Evolutionary conservation across 35 echinoderm and acorn worm genomes (phyloP).

Genomic region (Heliocidaris tuberculata): DNA sequence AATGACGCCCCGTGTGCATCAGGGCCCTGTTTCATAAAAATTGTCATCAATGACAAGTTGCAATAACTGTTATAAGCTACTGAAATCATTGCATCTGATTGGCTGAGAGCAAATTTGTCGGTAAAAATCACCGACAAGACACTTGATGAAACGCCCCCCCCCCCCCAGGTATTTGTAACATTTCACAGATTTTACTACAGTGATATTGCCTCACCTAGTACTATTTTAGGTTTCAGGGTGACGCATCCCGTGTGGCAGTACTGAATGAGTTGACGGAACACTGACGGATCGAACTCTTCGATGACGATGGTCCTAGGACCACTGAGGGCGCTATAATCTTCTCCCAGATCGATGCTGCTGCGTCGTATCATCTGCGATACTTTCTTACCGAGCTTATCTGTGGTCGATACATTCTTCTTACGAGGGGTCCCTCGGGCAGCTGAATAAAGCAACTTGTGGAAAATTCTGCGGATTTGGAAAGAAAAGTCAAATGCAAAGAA

Average conservation of each 20-base stretch:
- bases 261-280: slow-evolving; percentile 90
- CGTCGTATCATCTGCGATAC: slow-evolving; percentile 65
- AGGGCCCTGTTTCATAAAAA: no score
- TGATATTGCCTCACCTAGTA: slow-evolving; percentile 72
- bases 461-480: slow-evolving; percentile 66
- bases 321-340: slow-evolving; percentile 56
- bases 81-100: no score
- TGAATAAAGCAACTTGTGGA: slow-evolving; percentile 93
- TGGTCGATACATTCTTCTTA: slow-evolving; percentile 1
- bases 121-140: no score
- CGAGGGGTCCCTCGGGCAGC: slow-evolving; percentile 46
- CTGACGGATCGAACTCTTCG: slow-evolving; percentile 90
- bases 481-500: no score
- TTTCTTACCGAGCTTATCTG: slow-evolving; percentile 45
- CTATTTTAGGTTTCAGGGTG: slow-evolving; percentile 77
- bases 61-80: no score
- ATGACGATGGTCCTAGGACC: slow-evolving; percentile 77
- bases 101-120: no score
- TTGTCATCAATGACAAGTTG: no score
- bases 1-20: no score
- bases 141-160: no score
- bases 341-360: slow-evolving; percentile 58
- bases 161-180: no score
- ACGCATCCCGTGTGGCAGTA: slow-evolving; percentile 98
- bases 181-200: no score